Base-by-base conservation (phyloP, 2,113 vertebrate genomes). In the Triplophysa dalaica region DNA sequence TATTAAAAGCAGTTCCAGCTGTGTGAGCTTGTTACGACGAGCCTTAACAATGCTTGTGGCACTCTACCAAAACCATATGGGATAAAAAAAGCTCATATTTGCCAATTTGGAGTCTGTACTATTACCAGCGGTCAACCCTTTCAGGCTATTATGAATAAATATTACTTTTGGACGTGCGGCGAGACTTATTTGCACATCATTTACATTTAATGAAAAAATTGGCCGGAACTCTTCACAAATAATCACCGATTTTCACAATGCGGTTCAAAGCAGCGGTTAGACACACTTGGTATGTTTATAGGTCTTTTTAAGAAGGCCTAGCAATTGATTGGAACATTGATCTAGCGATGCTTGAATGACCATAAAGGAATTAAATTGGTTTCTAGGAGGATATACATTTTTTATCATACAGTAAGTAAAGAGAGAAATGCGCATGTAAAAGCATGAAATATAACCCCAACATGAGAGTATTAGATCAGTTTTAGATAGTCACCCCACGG, bases 1-100 rank as follows among this genome's bases (percentile, higher is more conserved):
- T 93, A 91, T 92, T 93, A 92, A 92, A 92, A 91, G 87, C 90
- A 90, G 90, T 90, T 91, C 92, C 90, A 92, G 91, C 91, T 93
- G 91, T 89, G 89, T 91, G 83, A 85, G 89, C 89, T 93, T 86
- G 85, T 92, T 92, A 92, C 87, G 84, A 81, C 2, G n/a, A 26
- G 80, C 79, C 85, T 72, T 85, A 92, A 91, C 90, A 92, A 90
- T 89, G 90, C 89, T 90, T 78, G 81, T 92, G 91, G 92, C 89
- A 86, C 77, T 84, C 82, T 81, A 90, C 90, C 89, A 91, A 91
- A 91, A 87, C 87, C 84, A 73, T 84, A 85, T 87, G 84, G 87
- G 83, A 81, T 86, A 86, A 87, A 60, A 24, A 73, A 72, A 14
- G 78, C 48, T 74, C 82, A 79, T 87, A 81, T 86, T 88, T 88